Base-by-base conservation (phyloP, 1,140 invertebrate genomes). In the Neotoxoptera formosana region DNA sequence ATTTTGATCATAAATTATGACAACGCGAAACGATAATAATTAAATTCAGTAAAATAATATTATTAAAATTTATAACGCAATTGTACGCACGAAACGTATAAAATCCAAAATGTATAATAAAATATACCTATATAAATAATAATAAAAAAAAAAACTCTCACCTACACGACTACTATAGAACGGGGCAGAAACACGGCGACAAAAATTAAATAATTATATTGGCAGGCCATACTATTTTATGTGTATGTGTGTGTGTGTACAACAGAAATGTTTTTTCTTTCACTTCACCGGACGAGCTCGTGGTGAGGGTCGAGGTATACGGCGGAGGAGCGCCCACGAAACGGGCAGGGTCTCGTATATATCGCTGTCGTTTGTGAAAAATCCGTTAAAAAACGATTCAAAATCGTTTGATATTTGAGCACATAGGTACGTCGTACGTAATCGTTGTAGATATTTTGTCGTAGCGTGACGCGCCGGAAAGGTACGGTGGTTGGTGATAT, bases 321-420 rank as follows among this genome's bases (percentile, higher is more conserved):
- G 1, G 4, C 41, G n/a, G 60, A 76, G 30, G 4, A 17, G 30
- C 25, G 0, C 0, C 0, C 3, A 53, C 4, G 1, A 17, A 1
- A 76, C 4, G n/a, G 60, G 4, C 14, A n/a, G n/a, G n/a, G n/a
- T n/a, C n/a, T 76, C n/a, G 14, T 34, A n/a, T n/a, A n/a, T n/a
- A 76, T 17, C 14, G 17, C 11, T 76, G 1, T n/a, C 14, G 17
- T 76, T 76, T 1, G n/a, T 30, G 8, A 76, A 76, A 30, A 76
- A 20, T 67, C 30, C 9, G 11, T 30, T 67, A 30, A 9, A 67
- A 67, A 67, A 30, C 17, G 17, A 76, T n/a, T 17, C 60, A 7
- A 76, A 41, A 76, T 76, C 17, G 11, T 76, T 34, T 20, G 14
- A n/a, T n/a, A n/a, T 76, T n/a, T 7, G 25, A 41, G 41, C 41